A percentile compares a stretch with the other conserved stretches of the same genome.
These are phyloP conservation scores for Ganaspis sp. DNA, from an alignment of 1,140 invertebrate genomes.

Conservation along the genomic window DNA sequence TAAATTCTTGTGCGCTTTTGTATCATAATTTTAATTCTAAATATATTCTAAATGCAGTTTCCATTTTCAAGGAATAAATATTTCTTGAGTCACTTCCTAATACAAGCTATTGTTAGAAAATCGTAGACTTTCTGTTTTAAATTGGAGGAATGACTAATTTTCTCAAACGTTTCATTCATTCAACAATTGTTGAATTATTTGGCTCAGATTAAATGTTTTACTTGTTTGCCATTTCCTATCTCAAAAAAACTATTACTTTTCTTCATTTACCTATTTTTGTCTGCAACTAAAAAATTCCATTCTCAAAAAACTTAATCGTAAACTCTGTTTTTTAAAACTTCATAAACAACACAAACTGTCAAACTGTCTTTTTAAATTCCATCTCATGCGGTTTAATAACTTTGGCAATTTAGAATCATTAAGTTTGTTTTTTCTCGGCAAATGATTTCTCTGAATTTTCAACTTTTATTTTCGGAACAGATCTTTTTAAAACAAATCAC, in stretches of 20 bases:
- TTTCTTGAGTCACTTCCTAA: background rate
- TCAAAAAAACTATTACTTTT: background rate
- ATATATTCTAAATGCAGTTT: too few relatives aligned
- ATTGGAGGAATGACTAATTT: slow-evolving; percentile 51
- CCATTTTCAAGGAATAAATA: background rate
- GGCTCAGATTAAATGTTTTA: background rate
- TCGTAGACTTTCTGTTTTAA: slow-evolving; percentile 39
- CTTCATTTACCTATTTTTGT: background rate
- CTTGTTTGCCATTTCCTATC: background rate
- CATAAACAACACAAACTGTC: background rate
- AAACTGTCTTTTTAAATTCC: background rate
- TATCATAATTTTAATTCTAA: too few relatives aligned
- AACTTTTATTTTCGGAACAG: background rate
- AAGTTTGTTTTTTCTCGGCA: background rate
- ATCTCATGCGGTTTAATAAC: background rate
- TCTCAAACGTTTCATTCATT: slow-evolving; percentile 45
- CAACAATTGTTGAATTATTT: slow-evolving; percentile 49
- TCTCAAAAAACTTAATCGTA: background rate
- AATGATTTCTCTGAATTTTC: background rate
- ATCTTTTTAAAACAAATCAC: too few relatives aligned
- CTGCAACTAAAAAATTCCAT: background rate
- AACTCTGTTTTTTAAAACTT: slow-evolving; percentile 11
- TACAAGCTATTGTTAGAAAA: background rate
- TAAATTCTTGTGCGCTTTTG: too few relatives aligned
- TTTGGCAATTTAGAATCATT: slow-evolving; percentile 8